phyloP scores from a whole-genome alignment of 2,888 invertebrate genomes.

The Dromius quadrimaculatus region DNA sequence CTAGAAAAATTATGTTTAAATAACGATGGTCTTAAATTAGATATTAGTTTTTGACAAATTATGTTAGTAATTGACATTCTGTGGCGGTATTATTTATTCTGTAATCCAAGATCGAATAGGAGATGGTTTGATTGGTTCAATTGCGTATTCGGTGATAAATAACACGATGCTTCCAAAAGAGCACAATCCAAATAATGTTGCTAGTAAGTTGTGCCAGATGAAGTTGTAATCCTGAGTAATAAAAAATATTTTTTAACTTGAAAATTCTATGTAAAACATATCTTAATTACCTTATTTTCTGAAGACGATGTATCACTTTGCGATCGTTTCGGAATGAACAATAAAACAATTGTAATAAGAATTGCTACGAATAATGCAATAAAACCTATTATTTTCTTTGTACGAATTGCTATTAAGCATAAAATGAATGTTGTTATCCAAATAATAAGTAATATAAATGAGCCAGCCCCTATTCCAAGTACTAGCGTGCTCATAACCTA shows the following conservation, averaged over 20 bases:
- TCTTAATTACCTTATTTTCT: conserved; percentile 29
- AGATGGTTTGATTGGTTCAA: conserved; percentile 63
- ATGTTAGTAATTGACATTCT: conserved; percentile 41
- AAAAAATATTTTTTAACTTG: conserved; percentile 42
- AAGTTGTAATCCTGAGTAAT: conserved; percentile 69
- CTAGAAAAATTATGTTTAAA: conserved; percentile 55
- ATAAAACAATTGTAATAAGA: conserved; percentile 71
- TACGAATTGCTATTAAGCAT: conserved; percentile 75
- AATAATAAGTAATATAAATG: conserved; percentile 74
- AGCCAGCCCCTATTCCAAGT: conserved; percentile 72
- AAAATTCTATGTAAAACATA: neutral
- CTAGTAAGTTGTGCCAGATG: conserved; percentile 68
- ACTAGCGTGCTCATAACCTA: conserved; percentile 42
- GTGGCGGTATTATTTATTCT: too few species aligned
- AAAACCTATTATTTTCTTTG: conserved; percentile 75
- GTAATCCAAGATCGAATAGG: conserved; percentile 5
- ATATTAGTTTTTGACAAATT: conserved; percentile 17
- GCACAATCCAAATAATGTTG: conserved; percentile 66
- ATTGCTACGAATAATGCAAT: conserved; percentile 70
- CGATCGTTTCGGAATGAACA: conserved; percentile 70
- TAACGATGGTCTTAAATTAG: neutral
- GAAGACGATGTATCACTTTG: neutral
- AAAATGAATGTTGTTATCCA: conserved; percentile 75
- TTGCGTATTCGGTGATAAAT: conserved; percentile 67
- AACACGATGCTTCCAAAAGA: conserved; percentile 66